phyloP scores from a whole-genome alignment of 2,797 vertebrate genomes.

The Microchirus variegatus region DNA sequence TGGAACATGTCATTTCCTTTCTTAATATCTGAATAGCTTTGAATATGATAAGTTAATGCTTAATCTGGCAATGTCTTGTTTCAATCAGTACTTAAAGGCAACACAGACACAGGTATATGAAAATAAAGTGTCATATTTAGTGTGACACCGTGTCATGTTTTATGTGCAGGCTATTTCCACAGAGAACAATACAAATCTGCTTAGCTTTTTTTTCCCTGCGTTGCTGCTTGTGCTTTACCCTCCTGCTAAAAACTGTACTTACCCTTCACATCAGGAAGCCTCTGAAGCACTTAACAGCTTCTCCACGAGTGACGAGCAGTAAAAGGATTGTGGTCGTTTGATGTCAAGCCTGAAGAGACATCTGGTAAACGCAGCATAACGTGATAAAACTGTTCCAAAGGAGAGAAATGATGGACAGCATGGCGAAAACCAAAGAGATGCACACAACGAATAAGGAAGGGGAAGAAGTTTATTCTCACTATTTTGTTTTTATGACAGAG shows the following conservation, averaged over 20 bases:
- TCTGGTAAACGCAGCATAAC: slow-evolving; percentile 7
- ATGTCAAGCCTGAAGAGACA: slow-evolving; percentile 24
- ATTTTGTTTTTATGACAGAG: no score
- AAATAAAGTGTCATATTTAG: no score
- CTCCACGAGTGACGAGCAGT: slow-evolving; percentile 14
- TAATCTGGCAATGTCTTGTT: no score
- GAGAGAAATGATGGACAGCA: neutral
- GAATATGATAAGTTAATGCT: no score
- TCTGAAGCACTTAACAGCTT: slow-evolving; percentile 39
- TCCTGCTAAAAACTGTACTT: slow-evolving; percentile 20
- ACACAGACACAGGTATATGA: no score
- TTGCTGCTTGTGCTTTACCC: slow-evolving; percentile 3
- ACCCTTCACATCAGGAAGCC: slow-evolving; percentile 6
- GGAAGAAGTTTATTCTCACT: no score
- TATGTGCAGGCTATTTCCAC: neutral
- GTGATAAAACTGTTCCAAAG: slow-evolving; percentile 1
- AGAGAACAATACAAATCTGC: neutral
- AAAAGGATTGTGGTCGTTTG: slow-evolving; percentile 26
- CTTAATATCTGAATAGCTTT: no score
- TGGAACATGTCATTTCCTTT: no score
- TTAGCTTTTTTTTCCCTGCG: no score
- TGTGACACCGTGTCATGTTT: neutral
- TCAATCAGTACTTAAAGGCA: no score
- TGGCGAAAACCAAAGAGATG: neutral
- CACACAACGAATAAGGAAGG: neutral